These are phyloP conservation scores for Xenentodon cancila DNA, from an alignment of 2,797 vertebrate species.

Conservation along the genomic window DNA sequence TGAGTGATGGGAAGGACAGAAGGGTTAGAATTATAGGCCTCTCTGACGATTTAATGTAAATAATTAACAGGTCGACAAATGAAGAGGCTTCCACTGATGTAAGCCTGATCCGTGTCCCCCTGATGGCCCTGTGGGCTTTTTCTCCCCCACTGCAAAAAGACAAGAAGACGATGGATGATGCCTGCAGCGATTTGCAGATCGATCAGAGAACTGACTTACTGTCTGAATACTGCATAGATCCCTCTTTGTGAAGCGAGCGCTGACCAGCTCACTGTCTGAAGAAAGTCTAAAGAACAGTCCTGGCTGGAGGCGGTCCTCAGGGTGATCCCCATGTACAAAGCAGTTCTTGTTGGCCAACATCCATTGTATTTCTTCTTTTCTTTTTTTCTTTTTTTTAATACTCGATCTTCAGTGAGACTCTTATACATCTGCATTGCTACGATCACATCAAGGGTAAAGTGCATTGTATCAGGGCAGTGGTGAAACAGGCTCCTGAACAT, in stretches of 20 bases:
- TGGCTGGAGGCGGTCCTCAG: constrained; percentile 34
- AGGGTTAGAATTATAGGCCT: constrained; percentile 33
- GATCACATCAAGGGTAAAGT: not conserved
- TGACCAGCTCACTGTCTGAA: constrained; percentile 48
- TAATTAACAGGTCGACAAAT: constrained; percentile 61
- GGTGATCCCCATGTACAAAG: constrained; percentile 20
- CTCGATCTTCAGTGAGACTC: constrained; percentile 1
- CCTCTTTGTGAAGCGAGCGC: constrained; percentile 61
- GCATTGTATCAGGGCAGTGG: not conserved
- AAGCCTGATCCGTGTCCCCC: constrained; percentile 40
- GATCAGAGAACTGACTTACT: constrained; percentile 70
- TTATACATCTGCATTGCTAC: not conserved
- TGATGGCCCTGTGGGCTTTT: constrained; percentile 46
- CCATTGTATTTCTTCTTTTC: not conserved
- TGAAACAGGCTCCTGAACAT: constrained; percentile 27
- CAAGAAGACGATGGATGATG: constrained; percentile 69
- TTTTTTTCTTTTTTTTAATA: constrained; percentile 4
- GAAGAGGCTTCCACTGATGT: constrained; percentile 44
- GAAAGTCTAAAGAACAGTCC: constrained; percentile 44
- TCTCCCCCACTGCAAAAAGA: constrained; percentile 51
- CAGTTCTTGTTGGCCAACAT: constrained; percentile 1
- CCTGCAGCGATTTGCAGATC: constrained; percentile 73
- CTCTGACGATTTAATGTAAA: constrained; percentile 65
- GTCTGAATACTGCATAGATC: constrained; percentile 70
- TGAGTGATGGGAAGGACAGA: constrained; percentile 35